These are phyloP conservation scores for Caenorhabditis macrosperma DNA, from an alignment of 2,888 invertebrate species.

Conservation along the genomic window DNA sequence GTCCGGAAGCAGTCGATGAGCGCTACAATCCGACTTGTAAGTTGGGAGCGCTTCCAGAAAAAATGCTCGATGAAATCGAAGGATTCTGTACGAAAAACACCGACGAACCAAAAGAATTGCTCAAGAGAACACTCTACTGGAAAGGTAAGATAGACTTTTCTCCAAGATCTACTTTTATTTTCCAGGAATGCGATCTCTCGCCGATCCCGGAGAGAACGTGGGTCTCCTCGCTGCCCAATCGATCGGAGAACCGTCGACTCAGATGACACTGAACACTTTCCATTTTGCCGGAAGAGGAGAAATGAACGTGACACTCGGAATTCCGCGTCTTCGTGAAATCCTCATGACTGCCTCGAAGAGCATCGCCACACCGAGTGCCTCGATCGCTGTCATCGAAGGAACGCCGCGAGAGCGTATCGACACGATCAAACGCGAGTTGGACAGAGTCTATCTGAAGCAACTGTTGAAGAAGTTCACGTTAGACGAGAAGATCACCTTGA, in stretches of 20 bases:
- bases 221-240: conserved; percentile 97
- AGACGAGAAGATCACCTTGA: conserved; percentile 68
- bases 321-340: conserved; percentile 95
- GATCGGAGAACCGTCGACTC: conserved; percentile 98
- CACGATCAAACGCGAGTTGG: conserved; percentile 84
- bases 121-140: conserved; percentile 77
- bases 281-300: conserved; percentile 97
- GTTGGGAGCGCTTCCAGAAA: conserved; percentile 91
- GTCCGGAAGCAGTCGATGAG: conserved; percentile 73
- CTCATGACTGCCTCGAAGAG: conserved; percentile 94
- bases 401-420: conserved; percentile 72
- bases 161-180: conserved; percentile 3
- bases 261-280: conserved; percentile 99
- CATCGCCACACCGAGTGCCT: conserved; percentile 90
- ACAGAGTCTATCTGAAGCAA: conserved; percentile 88
- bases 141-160: conserved; percentile 67
- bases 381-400: conserved; percentile 66
- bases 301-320: conserved; percentile 99
- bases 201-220: conserved; percentile 95
- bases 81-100: conserved; percentile 68
- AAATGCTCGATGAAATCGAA: conserved; percentile 84
- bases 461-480: conserved; percentile 77
- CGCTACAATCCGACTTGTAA: conserved; percentile 86
- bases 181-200: conserved; percentile 84
- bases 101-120: conserved; percentile 50